Conservation (phyloP, 1,140 invertebrate species). For the Plectus sambesii region DNA sequence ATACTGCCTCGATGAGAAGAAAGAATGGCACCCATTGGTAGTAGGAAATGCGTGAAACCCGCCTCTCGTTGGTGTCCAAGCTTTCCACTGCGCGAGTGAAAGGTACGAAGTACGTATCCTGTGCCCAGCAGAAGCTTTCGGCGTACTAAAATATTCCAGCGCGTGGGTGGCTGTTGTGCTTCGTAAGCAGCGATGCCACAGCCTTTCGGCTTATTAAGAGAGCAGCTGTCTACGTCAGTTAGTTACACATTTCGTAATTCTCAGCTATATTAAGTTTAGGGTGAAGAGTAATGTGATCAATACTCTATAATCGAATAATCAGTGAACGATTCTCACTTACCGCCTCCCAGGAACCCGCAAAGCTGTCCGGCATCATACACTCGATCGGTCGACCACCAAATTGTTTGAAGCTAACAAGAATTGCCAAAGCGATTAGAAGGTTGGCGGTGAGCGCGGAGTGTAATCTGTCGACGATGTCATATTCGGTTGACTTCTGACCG, state of each 20-base stretch:
- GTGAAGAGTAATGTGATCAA: too few relatives aligned
- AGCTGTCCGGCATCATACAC: slow-evolving; percentile 26
- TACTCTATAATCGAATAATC: too few relatives aligned
- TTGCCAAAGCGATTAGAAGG: slow-evolving; percentile 21
- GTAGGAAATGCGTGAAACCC: slow-evolving; percentile 29
- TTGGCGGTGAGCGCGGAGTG: slow-evolving; percentile 28
- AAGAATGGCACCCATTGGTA: slow-evolving; percentile 49
- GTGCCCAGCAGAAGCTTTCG: slow-evolving; percentile 30
- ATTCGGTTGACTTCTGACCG: slow-evolving; percentile 21
- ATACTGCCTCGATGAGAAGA: slow-evolving; percentile 41
- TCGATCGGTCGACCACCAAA: slow-evolving; percentile 29
- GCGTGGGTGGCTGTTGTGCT: too few relatives aligned
- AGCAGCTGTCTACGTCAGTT: too few relatives aligned
- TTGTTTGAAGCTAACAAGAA: slow-evolving; percentile 28
- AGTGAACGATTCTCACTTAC: too few relatives aligned
- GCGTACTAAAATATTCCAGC: slow-evolving; percentile 24
- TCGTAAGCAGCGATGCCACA: too few relatives aligned
- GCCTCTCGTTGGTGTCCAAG: slow-evolving; percentile 15
- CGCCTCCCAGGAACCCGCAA: slow-evolving; percentile 16
- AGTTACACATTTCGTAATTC: too few relatives aligned
- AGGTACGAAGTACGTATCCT: slow-evolving; percentile 28
- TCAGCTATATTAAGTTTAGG: too few relatives aligned
- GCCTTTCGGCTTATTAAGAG: too few relatives aligned
- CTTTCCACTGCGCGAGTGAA: slow-evolving; percentile 18
- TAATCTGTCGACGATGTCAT: slow-evolving; percentile 27